Evolutionary conservation across 2,888 invertebrate species (phyloP).

Genomic region (Lamellibrachia columna): DNA sequence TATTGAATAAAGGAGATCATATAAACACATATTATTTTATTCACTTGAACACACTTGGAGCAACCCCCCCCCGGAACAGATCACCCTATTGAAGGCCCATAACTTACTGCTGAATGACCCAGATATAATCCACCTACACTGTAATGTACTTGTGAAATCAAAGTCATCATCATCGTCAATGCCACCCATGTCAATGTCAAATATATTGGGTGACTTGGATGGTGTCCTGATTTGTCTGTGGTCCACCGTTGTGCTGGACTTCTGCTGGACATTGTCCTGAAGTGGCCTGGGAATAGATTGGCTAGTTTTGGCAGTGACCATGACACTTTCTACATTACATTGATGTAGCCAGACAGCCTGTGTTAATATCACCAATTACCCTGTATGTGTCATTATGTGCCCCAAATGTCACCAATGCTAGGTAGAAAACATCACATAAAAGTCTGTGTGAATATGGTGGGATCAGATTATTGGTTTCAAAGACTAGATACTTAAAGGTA

Average conservation of each 20-base stretch:
- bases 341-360: neutral
- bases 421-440: neutral
- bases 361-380: neutral
- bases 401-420: neutral
- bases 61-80: neutral
- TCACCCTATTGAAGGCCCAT: neutral
- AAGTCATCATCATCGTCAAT: neutral
- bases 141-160: neutral
- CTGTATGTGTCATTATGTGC: neutral
- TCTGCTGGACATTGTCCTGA: neutral
- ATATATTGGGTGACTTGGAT: neutral
- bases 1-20: neutral
- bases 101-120: neutral
- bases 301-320: neutral
- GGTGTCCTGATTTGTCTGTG: neutral
- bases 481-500: no score
- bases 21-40: slow-evolving; percentile 1
- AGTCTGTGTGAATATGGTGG: neutral
- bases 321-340: neutral
- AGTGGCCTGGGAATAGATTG: neutral
- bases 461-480: neutral
- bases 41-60: neutral
- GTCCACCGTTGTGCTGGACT: neutral
- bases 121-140: neutral
- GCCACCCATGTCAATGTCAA: neutral